Evolutionary conservation across 2,888 invertebrate species (phyloP).

Genomic region (Pyrrhia umbra): DNA sequence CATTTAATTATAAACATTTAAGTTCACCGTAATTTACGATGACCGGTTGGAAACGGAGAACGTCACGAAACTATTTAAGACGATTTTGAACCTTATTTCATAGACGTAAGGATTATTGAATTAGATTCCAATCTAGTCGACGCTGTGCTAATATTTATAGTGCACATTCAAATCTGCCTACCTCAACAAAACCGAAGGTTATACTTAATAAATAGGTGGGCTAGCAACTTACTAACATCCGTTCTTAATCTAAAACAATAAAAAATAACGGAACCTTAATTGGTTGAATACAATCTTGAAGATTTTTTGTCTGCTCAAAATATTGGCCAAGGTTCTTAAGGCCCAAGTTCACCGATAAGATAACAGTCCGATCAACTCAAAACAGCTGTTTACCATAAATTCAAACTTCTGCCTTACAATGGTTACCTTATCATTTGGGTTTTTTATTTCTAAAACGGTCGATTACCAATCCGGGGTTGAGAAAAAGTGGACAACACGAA

Average conservation of each 20-base stretch:
- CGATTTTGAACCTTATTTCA: slow-evolving; percentile 17
- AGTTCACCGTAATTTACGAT: slow-evolving; percentile 39
- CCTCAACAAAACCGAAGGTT: slow-evolving; percentile 39
- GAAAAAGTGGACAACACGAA: too few relatives aligned
- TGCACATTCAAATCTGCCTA: slow-evolving; percentile 29
- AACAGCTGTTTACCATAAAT: too few relatives aligned
- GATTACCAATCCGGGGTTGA: too few relatives aligned
- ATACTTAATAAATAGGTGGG: slow-evolving; percentile 4
- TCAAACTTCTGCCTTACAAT: too few relatives aligned
- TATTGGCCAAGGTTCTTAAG: slow-evolving; percentile 26
- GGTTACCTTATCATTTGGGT: too few relatives aligned
- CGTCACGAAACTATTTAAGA: not conserved
- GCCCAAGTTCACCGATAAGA: too few relatives aligned
- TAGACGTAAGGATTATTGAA: not conserved
- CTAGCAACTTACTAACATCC: not conserved
- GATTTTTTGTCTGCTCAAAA: slow-evolving; percentile 22
- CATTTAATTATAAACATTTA: slow-evolving; percentile 49
- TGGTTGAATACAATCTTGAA: not conserved
- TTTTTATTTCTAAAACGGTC: too few relatives aligned
- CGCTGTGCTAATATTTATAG: slow-evolving; percentile 11
- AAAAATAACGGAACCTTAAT: slow-evolving; percentile 13
- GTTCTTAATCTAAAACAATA: slow-evolving; percentile 18
- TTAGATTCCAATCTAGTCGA: not conserved
- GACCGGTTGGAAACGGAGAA: slow-evolving; percentile 5
- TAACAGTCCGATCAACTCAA: too few relatives aligned